phyloP scores from a whole-genome alignment of 2,113 vertebrate species.

The Salvelinus alpinus region DNA sequence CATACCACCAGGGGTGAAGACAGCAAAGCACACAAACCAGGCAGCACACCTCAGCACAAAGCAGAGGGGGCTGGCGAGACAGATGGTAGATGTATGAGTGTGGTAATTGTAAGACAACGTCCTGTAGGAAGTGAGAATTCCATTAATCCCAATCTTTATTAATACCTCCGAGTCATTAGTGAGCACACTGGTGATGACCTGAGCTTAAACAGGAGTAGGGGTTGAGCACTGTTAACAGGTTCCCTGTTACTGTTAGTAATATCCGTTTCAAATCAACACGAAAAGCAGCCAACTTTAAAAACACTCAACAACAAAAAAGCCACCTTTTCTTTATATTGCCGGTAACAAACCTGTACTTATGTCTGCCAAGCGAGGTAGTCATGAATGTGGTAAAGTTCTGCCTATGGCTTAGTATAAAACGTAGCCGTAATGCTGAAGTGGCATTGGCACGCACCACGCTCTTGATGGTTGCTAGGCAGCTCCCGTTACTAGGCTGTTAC shows the following conservation, averaged over 20 bases:
- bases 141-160: slow-evolving; percentile 34
- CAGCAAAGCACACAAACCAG: slow-evolving; percentile 7
- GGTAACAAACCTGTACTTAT: no score
- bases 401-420: no score
- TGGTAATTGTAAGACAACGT: slow-evolving; percentile 1
- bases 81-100: slow-evolving; percentile 39
- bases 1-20: slow-evolving; percentile 40
- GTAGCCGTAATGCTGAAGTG: no score
- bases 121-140: slow-evolving; percentile 43
- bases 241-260: background rate
- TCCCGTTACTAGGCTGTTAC: no score
- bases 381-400: no score
- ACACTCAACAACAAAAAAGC: no score
- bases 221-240: background rate
- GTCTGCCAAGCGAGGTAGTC: no score
- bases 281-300: background rate
- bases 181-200: background rate
- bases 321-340: no score
- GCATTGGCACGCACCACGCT: no score
- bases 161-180: slow-evolving; percentile 23
- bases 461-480: no score
- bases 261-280: no score
- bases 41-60: background rate
- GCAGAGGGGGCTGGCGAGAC: slow-evolving; percentile 21
- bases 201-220: background rate